Evolutionary conservation across 2,888 invertebrate species (phyloP).

Genomic region (Leucania comma): DNA sequence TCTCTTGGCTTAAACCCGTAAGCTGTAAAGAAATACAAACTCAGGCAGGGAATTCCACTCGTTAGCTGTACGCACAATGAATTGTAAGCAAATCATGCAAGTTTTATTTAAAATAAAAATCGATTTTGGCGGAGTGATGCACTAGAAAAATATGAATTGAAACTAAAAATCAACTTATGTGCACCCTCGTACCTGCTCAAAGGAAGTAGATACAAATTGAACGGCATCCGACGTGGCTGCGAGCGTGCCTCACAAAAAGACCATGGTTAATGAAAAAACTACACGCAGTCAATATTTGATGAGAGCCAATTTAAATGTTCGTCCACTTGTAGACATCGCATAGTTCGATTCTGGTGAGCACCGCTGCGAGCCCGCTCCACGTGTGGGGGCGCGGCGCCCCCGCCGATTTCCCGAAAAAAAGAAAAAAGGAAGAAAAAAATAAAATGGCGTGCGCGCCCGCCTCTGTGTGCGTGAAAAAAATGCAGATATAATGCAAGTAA

Average conservation of each 20-base stretch:
- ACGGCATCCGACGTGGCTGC: constrained; percentile 73
- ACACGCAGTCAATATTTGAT: constrained; percentile 90
- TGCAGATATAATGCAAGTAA: constrained; percentile 90
- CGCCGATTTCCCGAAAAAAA: constrained; percentile 86
- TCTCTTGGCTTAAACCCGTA: too few relatives aligned
- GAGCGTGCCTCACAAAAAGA: constrained; percentile 81
- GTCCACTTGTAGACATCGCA: constrained; percentile 90
- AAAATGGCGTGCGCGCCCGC: constrained; percentile 83
- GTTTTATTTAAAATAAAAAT: constrained; percentile 6
- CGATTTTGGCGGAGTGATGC: constrained; percentile 29
- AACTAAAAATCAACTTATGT: constrained; percentile 50
- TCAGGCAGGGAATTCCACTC: too few relatives aligned
- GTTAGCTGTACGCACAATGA: too few relatives aligned
- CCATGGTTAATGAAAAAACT: constrained; percentile 89
- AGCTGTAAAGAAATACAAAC: too few relatives aligned
- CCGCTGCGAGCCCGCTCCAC: constrained; percentile 71
- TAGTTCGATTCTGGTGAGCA: constrained; percentile 82
- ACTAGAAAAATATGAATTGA: constrained; percentile 55
- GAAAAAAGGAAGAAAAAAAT: constrained; percentile 86
- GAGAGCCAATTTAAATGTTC: constrained; percentile 90
- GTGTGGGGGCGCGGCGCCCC: constrained; percentile 79
- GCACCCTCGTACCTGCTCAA: constrained; percentile 70
- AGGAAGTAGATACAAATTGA: constrained; percentile 82
- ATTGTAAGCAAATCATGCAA: constrained; percentile 1
- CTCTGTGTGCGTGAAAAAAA: constrained; percentile 88